phyloP scores from a whole-genome alignment of 1,140 invertebrate genomes.

The Apocrypta bakeri region DNA sequence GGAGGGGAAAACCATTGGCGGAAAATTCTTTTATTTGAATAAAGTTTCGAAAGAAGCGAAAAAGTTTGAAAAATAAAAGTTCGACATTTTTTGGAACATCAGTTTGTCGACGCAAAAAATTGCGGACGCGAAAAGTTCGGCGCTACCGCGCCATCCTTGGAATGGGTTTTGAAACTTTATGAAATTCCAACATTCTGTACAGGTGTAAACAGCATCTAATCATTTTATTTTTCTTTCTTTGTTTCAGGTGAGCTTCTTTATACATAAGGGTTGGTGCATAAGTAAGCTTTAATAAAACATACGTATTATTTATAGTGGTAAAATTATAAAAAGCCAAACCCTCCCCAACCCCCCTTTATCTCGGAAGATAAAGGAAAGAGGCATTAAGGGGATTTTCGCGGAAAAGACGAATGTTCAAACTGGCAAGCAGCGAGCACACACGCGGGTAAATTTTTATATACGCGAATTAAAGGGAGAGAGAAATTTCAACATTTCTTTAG shows the following conservation, averaged over 20 bases:
- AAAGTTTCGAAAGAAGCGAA: background rate
- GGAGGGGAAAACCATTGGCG: background rate
- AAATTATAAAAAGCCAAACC: background rate
- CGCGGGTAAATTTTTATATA: background rate
- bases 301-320: background rate
- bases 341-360: background rate
- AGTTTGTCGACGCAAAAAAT: background rate
- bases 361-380: background rate
- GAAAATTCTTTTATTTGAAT: background rate
- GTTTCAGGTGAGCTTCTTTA: background rate
- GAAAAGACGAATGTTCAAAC: background rate
- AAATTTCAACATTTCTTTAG: background rate
- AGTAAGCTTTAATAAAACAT: background rate
- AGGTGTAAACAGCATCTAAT: background rate
- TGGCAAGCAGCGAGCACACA: no score
- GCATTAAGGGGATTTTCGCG: background rate
- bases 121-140: background rate
- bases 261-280: background rate
- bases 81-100: conserved; percentile 1
- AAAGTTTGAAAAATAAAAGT: background rate
- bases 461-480: background rate
- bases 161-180: background rate
- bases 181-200: background rate
- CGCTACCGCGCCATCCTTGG: background rate
- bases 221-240: background rate